A percentile compares a stretch with the other conserved stretches of the same genome.
These are phyloP conservation scores for Microtus agrestis DNA, from an alignment of 2,797 vertebrate genomes.

Conservation along the genomic window DNA sequence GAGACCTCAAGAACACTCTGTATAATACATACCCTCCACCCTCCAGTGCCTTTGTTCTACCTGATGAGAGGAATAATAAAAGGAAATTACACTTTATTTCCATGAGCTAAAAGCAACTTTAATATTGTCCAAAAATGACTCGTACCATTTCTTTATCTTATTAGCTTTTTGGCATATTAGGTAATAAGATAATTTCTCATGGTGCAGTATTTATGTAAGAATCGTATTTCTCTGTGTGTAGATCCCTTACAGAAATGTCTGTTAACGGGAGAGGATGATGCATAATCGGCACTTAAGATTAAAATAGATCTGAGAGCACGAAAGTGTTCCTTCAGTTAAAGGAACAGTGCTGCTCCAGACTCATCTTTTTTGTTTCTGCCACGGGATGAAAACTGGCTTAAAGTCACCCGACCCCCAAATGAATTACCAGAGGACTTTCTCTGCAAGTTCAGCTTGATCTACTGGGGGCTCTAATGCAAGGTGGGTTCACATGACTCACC, in stretches of 20 bases:
- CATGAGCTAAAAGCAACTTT: constrained; percentile 82
- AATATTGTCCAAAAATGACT: constrained; percentile 82
- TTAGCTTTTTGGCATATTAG: constrained; percentile 82
- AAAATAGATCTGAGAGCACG: constrained; percentile 83
- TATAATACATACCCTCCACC: constrained; percentile 48
- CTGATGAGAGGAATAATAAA: constrained; percentile 77
- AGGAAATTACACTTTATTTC: constrained; percentile 82
- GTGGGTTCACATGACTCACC: constrained; percentile 23
- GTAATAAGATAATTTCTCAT: constrained; percentile 84
- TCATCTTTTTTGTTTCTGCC: constrained; percentile 71
- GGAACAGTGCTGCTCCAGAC: constrained; percentile 72
- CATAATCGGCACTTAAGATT: constrained; percentile 84
- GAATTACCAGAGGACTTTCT: constrained; percentile 63
- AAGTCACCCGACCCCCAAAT: constrained; percentile 62
- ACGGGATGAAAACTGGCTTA: constrained; percentile 67
- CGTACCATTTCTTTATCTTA: constrained; percentile 80
- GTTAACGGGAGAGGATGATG: constrained; percentile 82
- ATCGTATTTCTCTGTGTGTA: constrained; percentile 79
- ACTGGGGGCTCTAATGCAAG: constrained; percentile 60
- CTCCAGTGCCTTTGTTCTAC: constrained; percentile 76
- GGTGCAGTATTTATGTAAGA: constrained; percentile 83
- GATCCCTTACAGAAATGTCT: constrained; percentile 83
- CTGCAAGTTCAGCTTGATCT: constrained; percentile 60
- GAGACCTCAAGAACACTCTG: constrained; percentile 13
- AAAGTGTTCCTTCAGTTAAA: constrained; percentile 82